Conservation (phyloP, 2,888 invertebrate species). For the Scelioninae gen. 1 region DNA sequence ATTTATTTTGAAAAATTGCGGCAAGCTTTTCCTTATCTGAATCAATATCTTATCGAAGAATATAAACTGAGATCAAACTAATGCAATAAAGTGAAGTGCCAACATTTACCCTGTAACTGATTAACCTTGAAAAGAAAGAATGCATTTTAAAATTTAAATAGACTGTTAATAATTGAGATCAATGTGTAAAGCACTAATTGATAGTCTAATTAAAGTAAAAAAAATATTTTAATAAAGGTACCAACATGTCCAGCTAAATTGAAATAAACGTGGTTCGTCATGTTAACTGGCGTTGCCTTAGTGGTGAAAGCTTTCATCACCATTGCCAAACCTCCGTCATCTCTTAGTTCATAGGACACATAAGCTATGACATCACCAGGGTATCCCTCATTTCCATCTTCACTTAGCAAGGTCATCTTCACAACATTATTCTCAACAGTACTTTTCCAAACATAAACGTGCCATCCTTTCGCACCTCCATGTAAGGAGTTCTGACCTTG, state of each 20-base stretch:
- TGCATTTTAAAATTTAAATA: no score
- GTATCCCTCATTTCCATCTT: constrained; percentile 93
- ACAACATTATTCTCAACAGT: constrained; percentile 84
- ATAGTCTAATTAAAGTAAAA: no score
- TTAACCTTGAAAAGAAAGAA: no score
- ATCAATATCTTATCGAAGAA: no score
- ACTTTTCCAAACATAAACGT: constrained; percentile 68
- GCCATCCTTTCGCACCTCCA: constrained; percentile 89
- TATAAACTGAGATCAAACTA: no score
- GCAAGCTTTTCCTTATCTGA: no score
- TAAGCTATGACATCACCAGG: constrained; percentile 92
- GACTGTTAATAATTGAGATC: no score
- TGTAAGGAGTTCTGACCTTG: constrained; percentile 90
- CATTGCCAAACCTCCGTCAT: constrained; percentile 90
- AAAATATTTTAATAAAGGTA: constrained; percentile 10
- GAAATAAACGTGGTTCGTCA: constrained; percentile 95
- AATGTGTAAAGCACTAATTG: no score
- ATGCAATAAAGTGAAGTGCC: no score
- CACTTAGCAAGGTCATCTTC: constrained; percentile 90
- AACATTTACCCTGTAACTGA: no score
- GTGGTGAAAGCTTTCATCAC: constrained; percentile 91
- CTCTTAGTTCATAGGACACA: constrained; percentile 89
- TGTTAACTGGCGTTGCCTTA: constrained; percentile 93
- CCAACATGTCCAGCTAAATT: constrained; percentile 85
- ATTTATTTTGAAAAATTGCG: no score